Evolutionary conservation across 92 coral and sea anemone species (phyloP).

Genomic region (Porites divaricata): DNA sequence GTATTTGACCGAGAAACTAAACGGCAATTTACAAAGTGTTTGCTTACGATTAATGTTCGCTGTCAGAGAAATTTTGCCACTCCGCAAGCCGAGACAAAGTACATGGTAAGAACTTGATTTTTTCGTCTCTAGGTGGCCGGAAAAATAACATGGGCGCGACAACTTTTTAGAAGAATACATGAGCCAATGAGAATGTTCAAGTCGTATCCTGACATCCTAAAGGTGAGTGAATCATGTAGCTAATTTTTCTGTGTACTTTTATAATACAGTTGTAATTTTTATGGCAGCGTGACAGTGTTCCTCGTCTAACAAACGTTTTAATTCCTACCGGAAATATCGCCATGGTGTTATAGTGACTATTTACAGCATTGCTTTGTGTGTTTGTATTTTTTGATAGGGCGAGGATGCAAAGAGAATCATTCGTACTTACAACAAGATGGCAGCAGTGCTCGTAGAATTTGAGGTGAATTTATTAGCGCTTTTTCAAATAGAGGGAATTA

Average conservation of each 20-base stretch:
- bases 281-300: not conserved
- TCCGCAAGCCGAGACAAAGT: too few species aligned
- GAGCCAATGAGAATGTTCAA: slow-evolving; percentile 94
- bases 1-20: too few species aligned
- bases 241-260: not conserved
- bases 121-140: slow-evolving; percentile 80
- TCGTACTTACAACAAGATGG: slow-evolving; percentile 95
- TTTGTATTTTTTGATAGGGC: slow-evolving; percentile 51
- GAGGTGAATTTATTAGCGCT: slow-evolving; percentile 61
- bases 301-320: not conserved
- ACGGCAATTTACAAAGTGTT: too few species aligned
- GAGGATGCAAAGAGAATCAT: slow-evolving; percentile 97
- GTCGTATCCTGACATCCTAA: slow-evolving; percentile 84
- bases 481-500: too few species aligned
- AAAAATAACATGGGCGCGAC: slow-evolving; percentile 97
- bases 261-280: not conserved
- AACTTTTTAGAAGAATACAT: slow-evolving; percentile 94
- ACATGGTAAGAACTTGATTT: too few species aligned
- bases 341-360: not conserved
- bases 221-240: slow-evolving; percentile 55
- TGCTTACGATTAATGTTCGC: too few species aligned
- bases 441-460: slow-evolving; percentile 94
- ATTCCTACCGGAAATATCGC: too few species aligned
- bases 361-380: too few species aligned
- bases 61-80: too few species aligned